Conservation (phyloP, 2,888 invertebrate species). For the Scaptomyza reducta region DNA sequence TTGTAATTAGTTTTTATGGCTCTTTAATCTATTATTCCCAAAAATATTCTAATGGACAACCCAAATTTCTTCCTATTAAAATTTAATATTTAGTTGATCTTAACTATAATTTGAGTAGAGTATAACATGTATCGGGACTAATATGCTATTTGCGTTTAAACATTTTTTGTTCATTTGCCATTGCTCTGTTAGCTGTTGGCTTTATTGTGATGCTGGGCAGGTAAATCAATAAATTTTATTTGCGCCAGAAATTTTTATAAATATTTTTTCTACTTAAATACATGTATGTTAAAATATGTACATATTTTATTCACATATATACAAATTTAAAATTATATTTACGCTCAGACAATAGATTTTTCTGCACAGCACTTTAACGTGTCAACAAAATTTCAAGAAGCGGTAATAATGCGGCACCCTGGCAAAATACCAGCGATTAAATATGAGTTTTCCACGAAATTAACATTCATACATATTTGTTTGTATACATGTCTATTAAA, state of each 20-base stretch:
- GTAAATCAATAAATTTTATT: slow-evolving; percentile 35
- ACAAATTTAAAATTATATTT: slow-evolving; percentile 1
- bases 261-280: slow-evolving; percentile 16
- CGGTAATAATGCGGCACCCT: slow-evolving; percentile 8
- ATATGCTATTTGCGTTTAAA: slow-evolving; percentile 1
- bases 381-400: slow-evolving; percentile 21
- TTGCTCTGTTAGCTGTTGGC: slow-evolving; percentile 28
- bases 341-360: slow-evolving; percentile 15
- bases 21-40: too few species aligned
- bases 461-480: too few species aligned
- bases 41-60: too few species aligned
- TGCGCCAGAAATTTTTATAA: slow-evolving; percentile 25
- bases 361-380: slow-evolving; percentile 23
- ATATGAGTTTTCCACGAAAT: not conserved
- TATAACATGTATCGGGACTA: too few species aligned
- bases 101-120: not conserved
- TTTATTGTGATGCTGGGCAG: slow-evolving; percentile 22
- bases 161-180: slow-evolving; percentile 12
- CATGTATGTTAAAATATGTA: slow-evolving; percentile 4
- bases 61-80: not conserved
- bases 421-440: not conserved
- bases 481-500: not conserved
- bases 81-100: not conserved
- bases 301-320: not conserved
- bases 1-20: not conserved